Evolutionary conservation across 2,797 vertebrate species (phyloP), one percentile per base, ranked within the genome.

Genomic region (Lepus oiostolus): DNA sequence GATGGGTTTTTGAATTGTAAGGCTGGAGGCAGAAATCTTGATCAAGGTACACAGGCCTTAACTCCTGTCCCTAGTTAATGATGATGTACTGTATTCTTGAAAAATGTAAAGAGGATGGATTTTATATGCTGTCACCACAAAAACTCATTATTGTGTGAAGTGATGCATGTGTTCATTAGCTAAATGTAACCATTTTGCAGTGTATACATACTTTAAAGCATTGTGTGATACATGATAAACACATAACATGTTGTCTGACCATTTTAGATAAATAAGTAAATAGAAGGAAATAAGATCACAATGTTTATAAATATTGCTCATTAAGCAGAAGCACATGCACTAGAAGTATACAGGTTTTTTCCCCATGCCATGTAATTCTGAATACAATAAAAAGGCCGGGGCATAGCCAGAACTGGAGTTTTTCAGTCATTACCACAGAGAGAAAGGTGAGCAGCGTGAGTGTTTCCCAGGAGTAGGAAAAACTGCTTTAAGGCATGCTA

Each of bases 21-120:
- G 76, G 14, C 19, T 88, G 30, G 38, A 79, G 32, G 77, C 30
- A 83, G 88, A 76, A 82, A 83, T 24, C 85, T 76, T 85, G 52
- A 47, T 35, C 24, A 22, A 42, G 5, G 5, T 7, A 4, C 42
- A 28, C 4, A 38, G 35, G 3, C 30, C 42, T 80, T 71, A 50
- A 35, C 5, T 76, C 19, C 80, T n/a, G 52, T 86, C 93, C 54
- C 28, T 70, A 9, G 3, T 6, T 38, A 58, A 91, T 5, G 17
- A 28, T 50, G 6, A 47, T 47, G 42, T 47, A 47, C 42, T 47
- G 42, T 47, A 47, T 47, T 47, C 42, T 47, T 47, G 42, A 8
- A 47, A 47, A 47, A 47, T 47, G 42, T 47, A 47, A 47, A 47
- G 8, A 47, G 42, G 42, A 47, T 47, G 42, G 42, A 47, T 47